Evolutionary conservation across 2,888 invertebrate species (phyloP).

Genomic region (Orchesella flavescens): DNA sequence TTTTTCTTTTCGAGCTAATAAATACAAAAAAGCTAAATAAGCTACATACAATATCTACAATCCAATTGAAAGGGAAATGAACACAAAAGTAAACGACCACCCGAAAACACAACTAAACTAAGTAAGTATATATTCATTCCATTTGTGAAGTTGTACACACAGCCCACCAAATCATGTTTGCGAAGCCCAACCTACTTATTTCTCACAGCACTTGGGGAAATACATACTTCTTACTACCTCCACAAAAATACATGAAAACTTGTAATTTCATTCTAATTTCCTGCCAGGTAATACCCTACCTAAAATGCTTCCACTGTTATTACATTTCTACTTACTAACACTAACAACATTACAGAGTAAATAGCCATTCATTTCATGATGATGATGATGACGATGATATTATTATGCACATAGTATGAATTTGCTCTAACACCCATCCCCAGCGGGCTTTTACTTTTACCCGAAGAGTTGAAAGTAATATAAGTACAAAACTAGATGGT

Average conservation of each 20-base stretch:
- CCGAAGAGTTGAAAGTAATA: slow-evolving; percentile 12
- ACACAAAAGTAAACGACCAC: slow-evolving; percentile 29
- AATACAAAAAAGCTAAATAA: not conserved
- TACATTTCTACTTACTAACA: slow-evolving; percentile 41
- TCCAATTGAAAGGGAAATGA: not conserved
- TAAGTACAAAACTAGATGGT: not conserved
- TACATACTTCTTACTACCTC: not conserved
- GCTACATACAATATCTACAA: no score
- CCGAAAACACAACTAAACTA: slow-evolving; percentile 15
- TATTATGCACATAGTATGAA: slow-evolving; percentile 57
- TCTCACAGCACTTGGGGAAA: not conserved
- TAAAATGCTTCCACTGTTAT: slow-evolving; percentile 23
- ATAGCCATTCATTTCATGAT: slow-evolving; percentile 12
- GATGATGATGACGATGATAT: slow-evolving; percentile 7
- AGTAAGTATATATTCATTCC: not conserved
- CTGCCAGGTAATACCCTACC: slow-evolving; percentile 50
- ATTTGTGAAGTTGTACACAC: not conserved
- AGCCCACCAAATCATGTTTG: slow-evolving; percentile 19
- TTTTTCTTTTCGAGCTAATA: slow-evolving; percentile 6
- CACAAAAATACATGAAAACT: slow-evolving; percentile 42
- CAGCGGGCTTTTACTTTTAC: slow-evolving; percentile 41
- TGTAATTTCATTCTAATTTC: slow-evolving; percentile 60
- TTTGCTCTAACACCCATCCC: slow-evolving; percentile 53
- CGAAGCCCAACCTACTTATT: not conserved
- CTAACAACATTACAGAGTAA: slow-evolving; percentile 25